These are phyloP conservation scores for Branchellion lobata DNA, from an alignment of 2,888 invertebrate species.

Conservation along the genomic window DNA sequence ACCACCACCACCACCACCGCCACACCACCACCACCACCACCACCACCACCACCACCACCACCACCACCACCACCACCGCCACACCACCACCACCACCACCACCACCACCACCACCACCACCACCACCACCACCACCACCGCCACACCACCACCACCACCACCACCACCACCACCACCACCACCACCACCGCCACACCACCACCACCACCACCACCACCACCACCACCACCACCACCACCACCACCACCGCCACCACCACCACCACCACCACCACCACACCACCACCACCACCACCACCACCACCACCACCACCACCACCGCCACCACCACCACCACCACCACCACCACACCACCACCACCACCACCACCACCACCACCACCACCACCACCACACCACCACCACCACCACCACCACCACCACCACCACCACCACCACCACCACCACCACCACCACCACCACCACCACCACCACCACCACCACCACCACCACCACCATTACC, in stretches of 20 bases:
- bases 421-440: background rate
- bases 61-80: too few species aligned
- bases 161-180: too few species aligned
- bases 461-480: background rate
- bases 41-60: too few species aligned
- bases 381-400: background rate
- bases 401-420: slow-evolving; percentile 68
- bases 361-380: background rate
- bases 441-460: background rate
- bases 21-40: too few species aligned
- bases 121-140: too few species aligned
- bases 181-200: too few species aligned
- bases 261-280: background rate
- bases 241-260: too few species aligned
- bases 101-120: background rate
- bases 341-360: background rate
- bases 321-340: too few species aligned
- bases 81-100: background rate
- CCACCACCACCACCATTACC: background rate
- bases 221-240: too few species aligned
- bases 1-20: too few species aligned
- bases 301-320: background rate
- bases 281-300: background rate
- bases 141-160: too few species aligned
- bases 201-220: too few species aligned